These are phyloP conservation scores for Hypsibius dujardini DNA, from an alignment of 1,140 invertebrate genomes.

Conservation along the genomic window DNA sequence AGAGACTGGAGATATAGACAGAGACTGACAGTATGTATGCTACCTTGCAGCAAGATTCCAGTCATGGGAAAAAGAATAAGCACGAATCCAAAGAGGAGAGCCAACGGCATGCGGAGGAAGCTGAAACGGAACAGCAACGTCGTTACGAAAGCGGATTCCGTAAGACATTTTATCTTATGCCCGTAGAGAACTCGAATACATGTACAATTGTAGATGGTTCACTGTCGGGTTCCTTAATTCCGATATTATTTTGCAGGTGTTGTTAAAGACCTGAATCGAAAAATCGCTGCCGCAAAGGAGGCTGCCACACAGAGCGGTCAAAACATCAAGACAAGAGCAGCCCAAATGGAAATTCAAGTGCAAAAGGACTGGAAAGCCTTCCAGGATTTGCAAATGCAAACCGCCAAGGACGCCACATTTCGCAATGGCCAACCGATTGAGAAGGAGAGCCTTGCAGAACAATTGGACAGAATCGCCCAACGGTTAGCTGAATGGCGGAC, in stretches of 20 bases:
- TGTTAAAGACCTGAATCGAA: constrained; percentile 1
- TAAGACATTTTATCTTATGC: neutral
- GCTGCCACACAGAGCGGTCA: neutral
- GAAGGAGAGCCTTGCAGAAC: neutral
- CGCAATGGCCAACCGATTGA: neutral
- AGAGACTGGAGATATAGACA: too few relatives aligned
- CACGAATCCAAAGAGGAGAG: neutral
- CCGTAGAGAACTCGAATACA: too few relatives aligned
- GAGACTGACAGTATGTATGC: too few relatives aligned
- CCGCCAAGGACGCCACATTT: neutral
- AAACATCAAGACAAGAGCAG: neutral
- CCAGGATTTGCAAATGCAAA: neutral
- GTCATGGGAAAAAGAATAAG: neutral
- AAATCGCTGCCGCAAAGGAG: constrained; percentile 5
- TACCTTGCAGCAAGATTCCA: neutral
- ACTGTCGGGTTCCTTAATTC: too few relatives aligned
- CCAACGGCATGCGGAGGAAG: neutral
- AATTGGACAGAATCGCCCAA: neutral
- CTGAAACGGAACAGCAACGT: neutral
- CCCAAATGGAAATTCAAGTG: neutral
- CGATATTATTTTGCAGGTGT: neutral
- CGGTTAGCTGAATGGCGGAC: neutral
- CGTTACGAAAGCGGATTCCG: constrained; percentile 10
- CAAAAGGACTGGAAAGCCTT: neutral
- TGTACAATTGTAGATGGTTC: too few relatives aligned